Percentiles rank a stretch among this genome's conserved stretches.
Evolutionary conservation across 2,888 invertebrate genomes (phyloP).

Genomic region (Drosophila dives): DNA sequence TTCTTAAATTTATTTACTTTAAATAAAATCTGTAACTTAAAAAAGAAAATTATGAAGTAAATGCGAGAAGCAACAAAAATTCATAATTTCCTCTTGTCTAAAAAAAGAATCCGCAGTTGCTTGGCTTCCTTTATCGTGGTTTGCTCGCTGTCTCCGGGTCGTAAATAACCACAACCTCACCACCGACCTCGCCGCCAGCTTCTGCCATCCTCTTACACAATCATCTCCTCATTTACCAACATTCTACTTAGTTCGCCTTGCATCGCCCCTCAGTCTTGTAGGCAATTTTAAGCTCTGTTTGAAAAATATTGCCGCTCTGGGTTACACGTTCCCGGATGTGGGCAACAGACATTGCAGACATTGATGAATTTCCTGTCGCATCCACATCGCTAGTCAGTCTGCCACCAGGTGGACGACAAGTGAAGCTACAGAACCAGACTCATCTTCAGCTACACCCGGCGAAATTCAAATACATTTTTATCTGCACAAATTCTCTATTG

Average conservation of each 20-base stretch:
- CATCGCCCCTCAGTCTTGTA: constrained; percentile 47
- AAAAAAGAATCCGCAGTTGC: constrained; percentile 45
- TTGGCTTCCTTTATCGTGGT: constrained; percentile 66
- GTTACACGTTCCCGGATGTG: constrained; percentile 50
- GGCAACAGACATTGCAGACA: constrained; percentile 73
- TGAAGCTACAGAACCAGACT: constrained; percentile 11
- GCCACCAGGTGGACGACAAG: constrained; percentile 21
- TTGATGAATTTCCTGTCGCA: constrained; percentile 81
- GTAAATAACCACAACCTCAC: constrained; percentile 61
- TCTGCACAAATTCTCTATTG: constrained; percentile 64
- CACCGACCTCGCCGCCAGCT: not conserved
- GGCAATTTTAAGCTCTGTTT: constrained; percentile 72
- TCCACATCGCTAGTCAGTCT: constrained; percentile 44
- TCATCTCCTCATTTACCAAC: constrained; percentile 27
- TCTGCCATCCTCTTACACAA: constrained; percentile 5
- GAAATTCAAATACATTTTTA: constrained; percentile 61
- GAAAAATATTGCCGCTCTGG: constrained; percentile 63
- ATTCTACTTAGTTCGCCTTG: constrained; percentile 33
- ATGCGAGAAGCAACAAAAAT: constrained; percentile 47
- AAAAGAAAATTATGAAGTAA: constrained; percentile 6
- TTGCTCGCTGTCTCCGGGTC: constrained; percentile 55
- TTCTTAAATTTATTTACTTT: constrained; percentile 5
- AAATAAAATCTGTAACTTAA: constrained; percentile 7
- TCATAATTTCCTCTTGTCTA: constrained; percentile 72
- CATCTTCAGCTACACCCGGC: constrained; percentile 33